Percentiles rank a stretch among this genome's conserved stretches.
Conservation (phyloP, 2,888 invertebrate genomes). For the Leptogaster cylindrica region DNA sequence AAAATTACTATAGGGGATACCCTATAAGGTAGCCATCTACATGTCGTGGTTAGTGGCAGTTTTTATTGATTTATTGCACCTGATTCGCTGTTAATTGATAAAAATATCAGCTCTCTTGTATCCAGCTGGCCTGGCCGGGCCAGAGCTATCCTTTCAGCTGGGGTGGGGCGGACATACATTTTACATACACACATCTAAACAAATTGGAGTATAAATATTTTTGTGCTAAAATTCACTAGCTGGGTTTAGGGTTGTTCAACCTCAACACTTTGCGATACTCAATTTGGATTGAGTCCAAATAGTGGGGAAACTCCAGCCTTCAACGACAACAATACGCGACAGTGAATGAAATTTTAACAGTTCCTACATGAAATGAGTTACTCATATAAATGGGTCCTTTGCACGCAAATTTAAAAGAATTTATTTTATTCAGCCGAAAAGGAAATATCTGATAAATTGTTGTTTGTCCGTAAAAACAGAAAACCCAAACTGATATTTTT, state of each 20-base stretch:
- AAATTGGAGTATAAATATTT: too few species aligned
- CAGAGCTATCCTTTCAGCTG: neutral
- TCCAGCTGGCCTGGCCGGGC: neutral
- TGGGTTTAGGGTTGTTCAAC: slow-evolving; percentile 25
- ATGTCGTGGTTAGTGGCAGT: slow-evolving; percentile 28
- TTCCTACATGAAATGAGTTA: slow-evolving; percentile 6
- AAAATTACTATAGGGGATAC: too few species aligned
- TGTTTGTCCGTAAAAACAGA: too few species aligned
- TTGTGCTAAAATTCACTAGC: slow-evolving; percentile 17
- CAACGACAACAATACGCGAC: slow-evolving; percentile 21
- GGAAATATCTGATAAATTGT: slow-evolving; percentile 33
- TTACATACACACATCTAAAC: neutral
- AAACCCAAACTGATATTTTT: neutral
- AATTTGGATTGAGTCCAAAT: slow-evolving; percentile 28
- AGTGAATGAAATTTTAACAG: slow-evolving; percentile 31
- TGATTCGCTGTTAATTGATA: slow-evolving; percentile 27
- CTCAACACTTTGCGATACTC: neutral
- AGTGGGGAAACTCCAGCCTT: slow-evolving; percentile 24
- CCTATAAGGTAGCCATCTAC: too few species aligned
- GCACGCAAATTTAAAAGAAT: slow-evolving; percentile 31
- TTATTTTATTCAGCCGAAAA: slow-evolving; percentile 27
- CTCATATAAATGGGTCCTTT: slow-evolving; percentile 29
- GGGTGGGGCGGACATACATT: neutral
- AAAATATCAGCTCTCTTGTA: slow-evolving; percentile 18
- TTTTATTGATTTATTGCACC: slow-evolving; percentile 37